Evolutionary conservation across 2,888 invertebrate species (phyloP).

Genomic region (Spodoptera exigua): DNA sequence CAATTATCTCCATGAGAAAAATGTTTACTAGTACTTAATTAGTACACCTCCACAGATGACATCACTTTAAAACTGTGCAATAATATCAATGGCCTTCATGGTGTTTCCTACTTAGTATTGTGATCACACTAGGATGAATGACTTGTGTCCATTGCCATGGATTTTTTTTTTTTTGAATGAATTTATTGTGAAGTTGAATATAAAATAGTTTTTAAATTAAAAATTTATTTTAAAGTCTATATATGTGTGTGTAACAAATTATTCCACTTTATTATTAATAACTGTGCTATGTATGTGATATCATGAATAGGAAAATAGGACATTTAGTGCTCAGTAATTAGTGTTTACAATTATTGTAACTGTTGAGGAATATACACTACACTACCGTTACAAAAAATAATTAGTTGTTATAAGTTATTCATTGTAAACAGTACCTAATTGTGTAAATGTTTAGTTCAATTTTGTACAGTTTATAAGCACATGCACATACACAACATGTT

Average conservation of each 20-base stretch:
- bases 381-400: neutral
- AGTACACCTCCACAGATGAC: conserved; percentile 71
- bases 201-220: too few relatives aligned
- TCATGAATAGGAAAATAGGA: neutral
- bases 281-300: neutral
- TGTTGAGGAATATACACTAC: neutral
- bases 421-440: too few relatives aligned
- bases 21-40: conserved; percentile 64
- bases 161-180: conserved; percentile 14
- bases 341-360: neutral
- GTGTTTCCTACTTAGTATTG: conserved; percentile 61
- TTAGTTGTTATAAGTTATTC: neutral
- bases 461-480: too few relatives aligned
- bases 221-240: neutral
- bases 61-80: conserved; percentile 70
- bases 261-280: neutral
- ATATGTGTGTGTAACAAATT: conserved; percentile 6
- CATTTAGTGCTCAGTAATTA: neutral
- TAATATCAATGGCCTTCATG: conserved; percentile 66
- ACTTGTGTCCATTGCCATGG: conserved; percentile 45
- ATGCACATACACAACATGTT: too few relatives aligned
- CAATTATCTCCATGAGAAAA: conserved; percentile 17
- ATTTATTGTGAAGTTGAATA: neutral
- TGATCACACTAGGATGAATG: conserved; percentile 56
- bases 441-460: too few relatives aligned